Base-by-base conservation (phyloP, 2,888 invertebrate genomes). In the Lasius fuliginosus region DNA sequence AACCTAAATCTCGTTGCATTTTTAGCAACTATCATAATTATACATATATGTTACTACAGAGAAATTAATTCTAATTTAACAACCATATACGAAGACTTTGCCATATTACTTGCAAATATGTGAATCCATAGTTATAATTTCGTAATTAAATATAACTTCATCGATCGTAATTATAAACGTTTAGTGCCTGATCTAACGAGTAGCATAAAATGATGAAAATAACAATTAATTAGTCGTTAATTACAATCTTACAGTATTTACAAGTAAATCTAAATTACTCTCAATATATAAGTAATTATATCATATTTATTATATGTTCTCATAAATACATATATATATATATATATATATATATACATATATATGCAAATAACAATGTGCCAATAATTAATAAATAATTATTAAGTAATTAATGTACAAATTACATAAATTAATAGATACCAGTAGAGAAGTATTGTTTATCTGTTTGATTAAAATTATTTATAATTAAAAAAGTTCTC, bases 21-120 rank as follows among this genome's bases (percentile, higher is more conserved):
- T n/a, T 30, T 40, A 64, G 27, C 33, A 56, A 81, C 58, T 68
- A 71, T 82, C 64, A 74, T 82, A 86, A 88, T 89, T 86, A 86
- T 84, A 88, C 2, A 46, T 46, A 12, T 46, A 36, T 36, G 36
- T 85, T 84, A 85, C 67, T 42, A 36, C 53, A 82, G 67, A 82
- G 67, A 65, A 79, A 89, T 89, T 88, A 88, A 85, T 88, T 89
- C 83, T 74, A 71, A 67, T 73, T n/a, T 42, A 49, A 46, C 56
- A 60, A 8, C 11, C 53, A 40, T 9, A 30, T 33, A 67, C 46
- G 53, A 60, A 73, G 46, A 58, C 67, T 79, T 67, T 83, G 12
- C 53, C 53, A 65, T 53, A 27, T 23, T n/a, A 62, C 18, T 65
- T 36, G 36, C 8, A 49, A 27, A 40, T n/a, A 18, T 11, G 53